These are phyloP conservation scores for Melanotaenia maccullochi DNA, from an alignment of 2,797 vertebrate genomes.

Conservation along the genomic window DNA sequence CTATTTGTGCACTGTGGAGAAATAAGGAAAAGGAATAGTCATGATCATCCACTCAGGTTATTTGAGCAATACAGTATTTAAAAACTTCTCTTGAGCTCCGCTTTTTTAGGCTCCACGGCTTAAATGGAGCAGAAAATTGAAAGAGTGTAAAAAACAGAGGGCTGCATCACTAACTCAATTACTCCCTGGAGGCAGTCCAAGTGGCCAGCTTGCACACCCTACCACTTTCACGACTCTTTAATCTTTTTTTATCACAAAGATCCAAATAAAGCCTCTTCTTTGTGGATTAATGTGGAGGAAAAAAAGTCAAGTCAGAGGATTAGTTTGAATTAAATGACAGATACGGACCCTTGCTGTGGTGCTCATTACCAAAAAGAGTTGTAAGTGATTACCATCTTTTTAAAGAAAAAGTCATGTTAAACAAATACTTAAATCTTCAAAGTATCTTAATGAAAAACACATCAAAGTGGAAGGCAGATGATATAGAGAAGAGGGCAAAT, in stretches of 20 bases:
- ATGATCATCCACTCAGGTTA: slow-evolving; percentile 46
- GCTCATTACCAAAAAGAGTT: slow-evolving; percentile 13
- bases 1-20: slow-evolving; percentile 17
- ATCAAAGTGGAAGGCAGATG: not conserved
- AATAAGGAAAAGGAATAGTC: slow-evolving; percentile 32
- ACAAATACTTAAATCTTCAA: slow-evolving; percentile 2
- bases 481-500: slow-evolving; percentile 7
- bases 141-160: slow-evolving; percentile 56
- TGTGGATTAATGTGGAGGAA: slow-evolving; percentile 37
- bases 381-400: slow-evolving; percentile 8
- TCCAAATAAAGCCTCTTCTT: slow-evolving; percentile 31
- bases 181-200: slow-evolving; percentile 56
- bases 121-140: slow-evolving; percentile 75
- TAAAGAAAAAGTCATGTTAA: slow-evolving; percentile 12
- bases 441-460: not conserved
- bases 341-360: slow-evolving; percentile 8
- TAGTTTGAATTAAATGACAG: slow-evolving; percentile 28
- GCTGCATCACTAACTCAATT: slow-evolving; percentile 66
- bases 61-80: slow-evolving; percentile 60
- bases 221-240: slow-evolving; percentile 38
- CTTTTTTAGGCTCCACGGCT: slow-evolving; percentile 52
- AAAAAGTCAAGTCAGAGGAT: slow-evolving; percentile 27
- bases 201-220: slow-evolving; percentile 34
- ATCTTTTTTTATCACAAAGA: slow-evolving; percentile 32
- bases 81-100: slow-evolving; percentile 61